Percentiles rank a stretch among this genome's conserved stretches.
Conservation (phyloP, 2,113 vertebrate genomes). For the Spilogale gracilis region DNA sequence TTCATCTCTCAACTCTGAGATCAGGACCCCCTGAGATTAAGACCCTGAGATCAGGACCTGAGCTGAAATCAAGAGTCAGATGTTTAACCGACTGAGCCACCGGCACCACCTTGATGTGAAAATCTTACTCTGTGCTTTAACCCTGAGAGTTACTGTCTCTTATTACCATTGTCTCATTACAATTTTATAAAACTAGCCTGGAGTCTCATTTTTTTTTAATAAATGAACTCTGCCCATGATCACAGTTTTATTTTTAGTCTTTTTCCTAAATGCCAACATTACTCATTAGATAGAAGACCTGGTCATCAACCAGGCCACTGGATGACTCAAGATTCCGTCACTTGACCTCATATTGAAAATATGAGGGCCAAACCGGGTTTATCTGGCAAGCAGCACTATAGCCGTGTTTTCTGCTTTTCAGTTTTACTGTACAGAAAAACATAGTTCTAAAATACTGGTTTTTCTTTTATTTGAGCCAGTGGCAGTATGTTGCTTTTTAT, state of each 20-base stretch:
- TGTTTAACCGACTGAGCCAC: neutral
- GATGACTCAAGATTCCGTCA: constrained; percentile 69
- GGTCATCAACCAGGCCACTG: constrained; percentile 27
- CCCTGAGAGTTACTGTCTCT: neutral
- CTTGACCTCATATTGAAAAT: constrained; percentile 71
- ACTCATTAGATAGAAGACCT: constrained; percentile 63
- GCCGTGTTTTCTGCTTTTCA: constrained; percentile 6
- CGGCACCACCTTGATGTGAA: neutral
- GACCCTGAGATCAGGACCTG: neutral
- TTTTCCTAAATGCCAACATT: constrained; percentile 64
- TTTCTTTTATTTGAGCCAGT: neutral
- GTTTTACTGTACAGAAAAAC: constrained; percentile 46
- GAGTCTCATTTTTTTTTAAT: constrained; percentile 15
- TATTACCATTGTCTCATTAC: constrained; percentile 57
- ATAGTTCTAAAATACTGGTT: neutral
- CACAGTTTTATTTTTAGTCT: constrained; percentile 61
- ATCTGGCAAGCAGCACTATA: neutral
- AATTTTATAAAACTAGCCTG: constrained; percentile 44
- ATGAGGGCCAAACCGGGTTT: constrained; percentile 43
- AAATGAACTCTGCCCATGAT: constrained; percentile 16
- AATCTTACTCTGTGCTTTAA: constrained; percentile 15
- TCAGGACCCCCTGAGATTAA: neutral
- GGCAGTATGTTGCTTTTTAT: neutral
- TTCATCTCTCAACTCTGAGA: neutral
- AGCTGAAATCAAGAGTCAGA: neutral